phyloP scores from a whole-genome alignment of 2,113 vertebrate species.

The Cololabis saira region DNA sequence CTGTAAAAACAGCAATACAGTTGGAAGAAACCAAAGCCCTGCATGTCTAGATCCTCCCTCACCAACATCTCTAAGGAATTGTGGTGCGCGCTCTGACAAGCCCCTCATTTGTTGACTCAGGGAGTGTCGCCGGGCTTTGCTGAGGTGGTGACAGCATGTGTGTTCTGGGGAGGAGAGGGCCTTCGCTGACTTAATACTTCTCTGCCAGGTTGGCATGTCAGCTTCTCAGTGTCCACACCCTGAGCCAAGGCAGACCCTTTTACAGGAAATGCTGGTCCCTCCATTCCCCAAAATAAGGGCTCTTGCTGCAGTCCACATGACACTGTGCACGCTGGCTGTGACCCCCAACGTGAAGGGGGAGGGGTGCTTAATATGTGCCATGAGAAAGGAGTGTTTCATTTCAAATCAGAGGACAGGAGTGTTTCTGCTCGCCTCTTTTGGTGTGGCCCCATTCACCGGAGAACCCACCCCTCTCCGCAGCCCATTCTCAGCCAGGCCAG shows the following conservation, averaged over 20 bases:
- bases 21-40: slow-evolving; percentile 72
- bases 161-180: slow-evolving; percentile 43
- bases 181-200: slow-evolving; percentile 60
- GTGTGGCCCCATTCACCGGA: slow-evolving; percentile 77
- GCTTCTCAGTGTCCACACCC: slow-evolving; percentile 41
- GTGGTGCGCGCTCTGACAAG: slow-evolving; percentile 78
- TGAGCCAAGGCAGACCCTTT: slow-evolving; percentile 43
- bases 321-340: slow-evolving; percentile 44
- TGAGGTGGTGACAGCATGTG: slow-evolving; percentile 75
- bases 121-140: slow-evolving; percentile 78
- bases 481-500: slow-evolving; percentile 62
- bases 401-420: slow-evolving; percentile 72
- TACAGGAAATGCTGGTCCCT: slow-evolving; percentile 57
- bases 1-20: slow-evolving; percentile 54
- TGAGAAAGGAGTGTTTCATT: slow-evolving; percentile 77
- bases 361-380: slow-evolving; percentile 58
- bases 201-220: slow-evolving; percentile 69
- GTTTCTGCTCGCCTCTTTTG: slow-evolving; percentile 73
- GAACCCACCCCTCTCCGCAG: slow-evolving; percentile 65
- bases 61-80: slow-evolving; percentile 75
- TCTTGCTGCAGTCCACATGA: slow-evolving; percentile 53
- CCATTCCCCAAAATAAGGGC: slow-evolving; percentile 33
- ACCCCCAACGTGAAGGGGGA: slow-evolving; percentile 46
- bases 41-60: slow-evolving; percentile 69
- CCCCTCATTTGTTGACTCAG: slow-evolving; percentile 81